Conservation (phyloP, 2,888 invertebrate genomes). For the Luperina testacea region DNA sequence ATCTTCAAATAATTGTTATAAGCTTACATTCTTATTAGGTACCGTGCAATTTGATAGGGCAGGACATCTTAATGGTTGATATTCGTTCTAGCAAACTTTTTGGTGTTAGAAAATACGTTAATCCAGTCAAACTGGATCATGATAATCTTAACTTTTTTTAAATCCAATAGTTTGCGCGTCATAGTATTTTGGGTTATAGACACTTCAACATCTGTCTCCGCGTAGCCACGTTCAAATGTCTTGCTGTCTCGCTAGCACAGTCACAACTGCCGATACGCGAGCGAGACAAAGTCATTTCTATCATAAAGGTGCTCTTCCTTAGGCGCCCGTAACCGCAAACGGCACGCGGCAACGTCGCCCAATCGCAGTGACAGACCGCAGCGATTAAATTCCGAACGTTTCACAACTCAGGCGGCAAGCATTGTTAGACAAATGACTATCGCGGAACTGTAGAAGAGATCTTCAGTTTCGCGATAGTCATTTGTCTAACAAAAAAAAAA, state of each 20-base stretch:
- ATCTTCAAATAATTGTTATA: constrained; percentile 45
- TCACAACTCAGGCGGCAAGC: too few species aligned
- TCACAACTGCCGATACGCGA: background rate
- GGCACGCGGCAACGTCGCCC: too few species aligned
- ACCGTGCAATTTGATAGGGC: constrained; percentile 1
- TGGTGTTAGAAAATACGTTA: background rate
- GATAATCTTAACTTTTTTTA: background rate
- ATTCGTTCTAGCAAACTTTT: background rate
- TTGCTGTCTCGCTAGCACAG: background rate
- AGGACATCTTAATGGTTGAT: constrained; percentile 5
- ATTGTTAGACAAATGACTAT: too few species aligned
- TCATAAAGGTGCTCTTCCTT: background rate
- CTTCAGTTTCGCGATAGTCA: background rate
- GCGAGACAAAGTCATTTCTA: background rate
- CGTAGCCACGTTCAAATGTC: background rate
- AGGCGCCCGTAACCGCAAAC: too few species aligned
- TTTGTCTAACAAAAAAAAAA: too few species aligned
- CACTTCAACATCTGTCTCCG: background rate
- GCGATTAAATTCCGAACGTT: background rate
- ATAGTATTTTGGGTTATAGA: background rate
- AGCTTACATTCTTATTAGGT: constrained; percentile 31
- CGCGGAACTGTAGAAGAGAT: too few species aligned
- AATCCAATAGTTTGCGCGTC: background rate
- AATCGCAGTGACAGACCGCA: background rate
- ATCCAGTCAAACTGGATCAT: background rate